phyloP scores from a whole-genome alignment of 2,888 invertebrate species.

The Apodemia zela region DNA sequence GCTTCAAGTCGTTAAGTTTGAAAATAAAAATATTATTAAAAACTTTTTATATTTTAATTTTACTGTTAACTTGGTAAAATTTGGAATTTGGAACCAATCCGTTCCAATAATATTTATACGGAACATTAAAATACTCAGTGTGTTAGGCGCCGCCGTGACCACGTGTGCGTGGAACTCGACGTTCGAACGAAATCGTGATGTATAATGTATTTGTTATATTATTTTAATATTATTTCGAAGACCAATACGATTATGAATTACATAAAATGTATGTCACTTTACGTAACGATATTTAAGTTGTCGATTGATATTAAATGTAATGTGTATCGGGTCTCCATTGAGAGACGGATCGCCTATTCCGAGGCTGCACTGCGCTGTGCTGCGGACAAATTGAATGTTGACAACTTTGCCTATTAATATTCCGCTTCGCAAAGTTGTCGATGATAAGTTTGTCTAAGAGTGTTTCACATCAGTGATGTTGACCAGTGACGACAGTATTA shows the following conservation, averaged over 20 bases:
- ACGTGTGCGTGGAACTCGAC: neutral
- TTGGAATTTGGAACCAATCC: neutral
- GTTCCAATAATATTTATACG: neutral
- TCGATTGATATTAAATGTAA: conserved; percentile 1
- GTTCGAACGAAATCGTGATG: conserved; percentile 6
- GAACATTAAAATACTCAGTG: too few species aligned
- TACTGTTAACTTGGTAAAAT: neutral
- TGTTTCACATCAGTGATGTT: neutral
- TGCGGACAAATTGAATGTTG: neutral
- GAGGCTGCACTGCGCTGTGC: neutral
- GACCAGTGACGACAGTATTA: conserved; percentile 13
- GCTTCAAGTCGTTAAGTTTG: too few species aligned
- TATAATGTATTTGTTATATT: too few species aligned
- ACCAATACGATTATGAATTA: neutral
- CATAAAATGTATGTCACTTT: neutral
- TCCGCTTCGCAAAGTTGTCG: neutral
- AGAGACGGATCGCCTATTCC: neutral
- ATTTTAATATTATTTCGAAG: conserved; percentile 4
- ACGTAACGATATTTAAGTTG: conserved; percentile 13
- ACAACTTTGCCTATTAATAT: neutral
- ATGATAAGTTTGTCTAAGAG: neutral
- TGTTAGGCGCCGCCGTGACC: neutral
- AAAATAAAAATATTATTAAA: too few species aligned
- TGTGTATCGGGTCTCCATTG: neutral
- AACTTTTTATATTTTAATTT: neutral